These are phyloP conservation scores for Montipora cactus DNA, from an alignment of 64 coral and sea anemone genomes.

Conservation along the genomic window DNA sequence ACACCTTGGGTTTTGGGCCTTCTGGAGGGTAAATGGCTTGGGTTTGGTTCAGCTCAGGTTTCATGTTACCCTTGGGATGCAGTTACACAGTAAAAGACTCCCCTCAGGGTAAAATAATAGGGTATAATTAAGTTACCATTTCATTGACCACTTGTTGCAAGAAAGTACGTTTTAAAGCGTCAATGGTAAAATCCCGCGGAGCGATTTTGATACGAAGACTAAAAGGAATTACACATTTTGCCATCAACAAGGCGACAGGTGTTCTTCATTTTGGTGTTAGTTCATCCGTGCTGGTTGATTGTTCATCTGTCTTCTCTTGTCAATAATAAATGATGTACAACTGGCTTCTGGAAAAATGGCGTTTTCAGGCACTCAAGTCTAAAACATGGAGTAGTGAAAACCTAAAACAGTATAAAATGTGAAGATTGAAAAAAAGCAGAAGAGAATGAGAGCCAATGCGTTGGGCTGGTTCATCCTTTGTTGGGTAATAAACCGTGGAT, in stretches of 20 bases:
- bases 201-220: too few relatives aligned
- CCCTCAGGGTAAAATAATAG: too few relatives aligned
- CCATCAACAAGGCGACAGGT: background rate
- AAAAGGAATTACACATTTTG: background rate
- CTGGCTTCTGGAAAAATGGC: background rate
- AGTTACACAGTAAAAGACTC: too few relatives aligned
- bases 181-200: too few relatives aligned
- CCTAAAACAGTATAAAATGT: background rate
- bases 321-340: conserved; percentile 39
- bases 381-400: background rate
- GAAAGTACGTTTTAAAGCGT: background rate
- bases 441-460: background rate
- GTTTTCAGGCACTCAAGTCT: background rate
- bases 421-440: background rate
- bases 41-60: too few relatives aligned
- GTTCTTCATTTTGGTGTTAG: background rate
- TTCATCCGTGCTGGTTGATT: background rate
- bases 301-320: background rate
- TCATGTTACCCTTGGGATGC: too few relatives aligned
- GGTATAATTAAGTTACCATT: too few relatives aligned
- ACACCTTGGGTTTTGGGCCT: too few relatives aligned
- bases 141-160: background rate
- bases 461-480: conserved; percentile 8
- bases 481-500: background rate
- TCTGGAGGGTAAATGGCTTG: too few relatives aligned